Evolutionary conservation across 2,113 vertebrate species (phyloP), one percentile per base, ranked within the genome.

Genomic region (Dasypus novemcinctus): DNA sequence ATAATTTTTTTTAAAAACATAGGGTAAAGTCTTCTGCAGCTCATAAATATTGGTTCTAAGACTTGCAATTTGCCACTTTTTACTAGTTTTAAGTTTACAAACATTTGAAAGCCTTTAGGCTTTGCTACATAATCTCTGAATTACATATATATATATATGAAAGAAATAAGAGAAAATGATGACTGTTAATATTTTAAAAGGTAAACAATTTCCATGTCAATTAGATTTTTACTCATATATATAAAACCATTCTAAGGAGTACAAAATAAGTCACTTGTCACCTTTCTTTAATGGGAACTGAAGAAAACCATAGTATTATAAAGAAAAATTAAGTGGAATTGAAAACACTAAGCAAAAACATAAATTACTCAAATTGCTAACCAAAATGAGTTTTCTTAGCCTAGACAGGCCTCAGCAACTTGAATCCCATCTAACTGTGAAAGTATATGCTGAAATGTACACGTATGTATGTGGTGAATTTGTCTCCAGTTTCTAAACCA

Each of bases 231-330:
- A 83, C 61, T n/a, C n/a, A n/a, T n/a, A 82, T 15, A 75, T 13
- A 61, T 23, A 23, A 94, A 93, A 49, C 20, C 68, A 64, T 64
- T 80, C 21, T 81, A 63, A 78, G 10, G 38, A 36, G 31, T 76
- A 80, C 33, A 95, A 85, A 49, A 61, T 2, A 80, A 46, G 46
- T 82, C 41, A 76, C 46, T 81, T 36, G 36, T n/a, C 18, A 85
- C 59, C 29, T 87, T 94, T 91, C 61, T 88, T 78, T 38, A 96
- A 69, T 84, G 46, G 68, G 72, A 95, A 52, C 85, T 72, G 88
- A 91, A 75, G 57, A 91, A 92, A 87, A 96, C 3, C n/a, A 84
- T 2, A 31, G 1, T 69, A 43, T 49, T 64, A 85, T 68, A 91
- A 81, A 71, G 63, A 86, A 87, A 74, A 72, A 78, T 61, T 41